Conservation (phyloP, 2,888 invertebrate species). For the Drosophila fungiperda region DNA sequence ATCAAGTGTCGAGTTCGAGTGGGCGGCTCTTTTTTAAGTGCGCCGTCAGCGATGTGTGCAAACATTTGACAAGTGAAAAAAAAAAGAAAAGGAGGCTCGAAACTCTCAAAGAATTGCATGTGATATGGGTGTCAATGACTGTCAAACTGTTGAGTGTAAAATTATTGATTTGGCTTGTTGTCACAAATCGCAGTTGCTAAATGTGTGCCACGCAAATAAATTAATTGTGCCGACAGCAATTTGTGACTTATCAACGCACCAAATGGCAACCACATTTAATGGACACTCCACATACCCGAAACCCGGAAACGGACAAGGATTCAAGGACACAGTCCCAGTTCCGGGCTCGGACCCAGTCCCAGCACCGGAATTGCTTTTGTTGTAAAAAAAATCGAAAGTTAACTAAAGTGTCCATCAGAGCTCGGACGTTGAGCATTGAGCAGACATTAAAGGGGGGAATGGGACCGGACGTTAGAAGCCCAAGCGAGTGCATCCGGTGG, state of each 20-base stretch:
- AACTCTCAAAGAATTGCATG: slow-evolving; percentile 5
- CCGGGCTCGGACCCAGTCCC: not conserved
- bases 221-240: slow-evolving; percentile 36
- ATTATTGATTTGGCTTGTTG: slow-evolving; percentile 63
- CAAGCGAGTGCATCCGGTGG: slow-evolving; percentile 25
- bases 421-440: not conserved
- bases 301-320: not conserved
- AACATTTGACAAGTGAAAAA: slow-evolving; percentile 9
- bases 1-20: slow-evolving; percentile 24
- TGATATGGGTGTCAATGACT: slow-evolving; percentile 25
- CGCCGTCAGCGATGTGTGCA: slow-evolving; percentile 23
- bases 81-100: not conserved
- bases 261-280: slow-evolving; percentile 27
- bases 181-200: slow-evolving; percentile 40
- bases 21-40: slow-evolving; percentile 19
- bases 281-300: not conserved
- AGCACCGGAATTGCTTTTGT: slow-evolving; percentile 37
- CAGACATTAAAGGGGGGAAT: slow-evolving; percentile 2
- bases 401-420: slow-evolving; percentile 10
- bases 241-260: slow-evolving; percentile 37
- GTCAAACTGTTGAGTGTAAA: slow-evolving; percentile 31
- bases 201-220: slow-evolving; percentile 30
- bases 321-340: not conserved
- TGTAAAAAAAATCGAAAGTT: slow-evolving; percentile 22
- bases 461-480: slow-evolving; percentile 34